These are phyloP conservation scores for Cylas formicarius DNA, from an alignment of 1,140 invertebrate species.

Conservation along the genomic window DNA sequence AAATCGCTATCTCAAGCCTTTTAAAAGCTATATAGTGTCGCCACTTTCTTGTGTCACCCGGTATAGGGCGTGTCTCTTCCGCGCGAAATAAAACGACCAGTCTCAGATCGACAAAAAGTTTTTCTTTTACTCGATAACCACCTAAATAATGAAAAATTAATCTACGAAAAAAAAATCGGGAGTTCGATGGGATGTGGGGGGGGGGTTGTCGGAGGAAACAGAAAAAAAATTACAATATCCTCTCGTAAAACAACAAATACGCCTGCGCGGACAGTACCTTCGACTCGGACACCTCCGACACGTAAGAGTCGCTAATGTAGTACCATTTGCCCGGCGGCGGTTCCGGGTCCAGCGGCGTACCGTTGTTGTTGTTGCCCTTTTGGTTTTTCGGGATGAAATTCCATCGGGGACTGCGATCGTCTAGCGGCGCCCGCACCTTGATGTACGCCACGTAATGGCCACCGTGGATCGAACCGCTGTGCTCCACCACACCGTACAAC, in stretches of 20 bases:
- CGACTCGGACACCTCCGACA: slow-evolving; percentile 71
- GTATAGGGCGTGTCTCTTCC: too few relatives aligned
- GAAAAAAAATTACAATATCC: slow-evolving; percentile 57
- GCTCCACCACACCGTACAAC: slow-evolving; percentile 91
- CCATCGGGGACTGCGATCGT: slow-evolving; percentile 55
- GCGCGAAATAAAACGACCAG: too few relatives aligned
- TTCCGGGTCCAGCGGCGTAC: slow-evolving; percentile 40
- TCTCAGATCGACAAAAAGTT: too few relatives aligned
- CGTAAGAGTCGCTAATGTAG: slow-evolving; percentile 83
- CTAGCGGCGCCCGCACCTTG: slow-evolving; percentile 59
- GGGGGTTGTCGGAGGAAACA: too few relatives aligned
- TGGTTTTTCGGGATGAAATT: slow-evolving; percentile 58
- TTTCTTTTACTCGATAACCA: too few relatives aligned
- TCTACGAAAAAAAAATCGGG: too few relatives aligned
- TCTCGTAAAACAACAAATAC: slow-evolving; percentile 96
- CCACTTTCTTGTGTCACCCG: too few relatives aligned
- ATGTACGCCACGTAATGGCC: slow-evolving; percentile 97
- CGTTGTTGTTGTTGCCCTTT: slow-evolving; percentile 39
- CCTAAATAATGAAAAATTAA: too few relatives aligned
- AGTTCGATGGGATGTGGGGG: too few relatives aligned
- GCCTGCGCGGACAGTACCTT: slow-evolving; percentile 81
- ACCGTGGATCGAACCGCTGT: slow-evolving; percentile 80
- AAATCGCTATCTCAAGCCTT: too few relatives aligned
- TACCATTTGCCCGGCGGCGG: slow-evolving; percentile 80
- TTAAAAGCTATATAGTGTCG: too few relatives aligned